Evolutionary conservation across 2,888 invertebrate species (phyloP), one percentile per base, ranked within the genome.

Genomic region (Caenorhabditis afra): DNA sequence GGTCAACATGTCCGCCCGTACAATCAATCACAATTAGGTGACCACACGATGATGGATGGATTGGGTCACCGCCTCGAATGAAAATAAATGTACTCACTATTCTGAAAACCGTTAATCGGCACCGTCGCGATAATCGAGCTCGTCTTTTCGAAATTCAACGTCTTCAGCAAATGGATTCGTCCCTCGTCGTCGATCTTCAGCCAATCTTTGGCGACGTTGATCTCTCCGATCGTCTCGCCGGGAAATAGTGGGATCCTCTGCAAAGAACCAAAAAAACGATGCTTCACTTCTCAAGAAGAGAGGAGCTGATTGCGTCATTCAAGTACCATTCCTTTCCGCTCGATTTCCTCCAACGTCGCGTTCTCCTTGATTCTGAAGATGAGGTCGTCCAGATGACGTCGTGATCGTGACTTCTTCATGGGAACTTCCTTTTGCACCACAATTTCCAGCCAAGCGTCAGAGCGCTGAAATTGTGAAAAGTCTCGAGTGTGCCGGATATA

Each of bases 81-180:
- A n/a, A 53, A 50, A 29, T 29, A 29, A 29, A 29, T 3, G n/a
- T n/a, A 76, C 82, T 75, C 57, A 82, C 82, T 79, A 39, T 61
- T 76, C 47, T 71, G 73, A 5, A 70, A 50, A 20, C 81, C 82
- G 57, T 82, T 82, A 18, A 84, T 81, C n/a, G 82, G 81, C 18
- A 82, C 79, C 1, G 82, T 71, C 7, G 76, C 74, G 22, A 62
- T 82, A 11, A 80, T 81, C 12, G 80, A 66, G 20, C 77, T 81
- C 7, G 68, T 76, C 50, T 79, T 79, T 58, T 82, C 84, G 66
- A 74, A 86, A 65, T 86, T 85, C 49, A 85, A 53, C 39, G 73
- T 52, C 62, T 78, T 73, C 37, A 77, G 22, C 53, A 86, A 61
- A 45, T 74, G 77, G n/a, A 85, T 81, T 47, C 49, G 65, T 11